Base-by-base conservation (phyloP, 2,113 vertebrate genomes). In the Heterotis niloticus region DNA sequence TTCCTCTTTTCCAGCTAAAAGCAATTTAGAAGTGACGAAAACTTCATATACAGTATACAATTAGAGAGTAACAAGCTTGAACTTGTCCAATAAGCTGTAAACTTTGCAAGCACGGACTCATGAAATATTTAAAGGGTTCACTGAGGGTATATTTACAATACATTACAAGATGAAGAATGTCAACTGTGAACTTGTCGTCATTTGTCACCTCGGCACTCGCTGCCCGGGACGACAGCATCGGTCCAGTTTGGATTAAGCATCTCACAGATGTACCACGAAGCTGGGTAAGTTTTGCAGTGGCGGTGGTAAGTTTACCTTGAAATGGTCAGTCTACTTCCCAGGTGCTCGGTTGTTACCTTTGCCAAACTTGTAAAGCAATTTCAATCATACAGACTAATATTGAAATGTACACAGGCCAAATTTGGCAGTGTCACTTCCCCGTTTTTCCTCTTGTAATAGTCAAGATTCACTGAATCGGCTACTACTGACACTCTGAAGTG, bases 1-100 rank as follows among this genome's bases (percentile, higher is more conserved):
- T 74, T 57, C n/a, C n/a, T 34, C 29, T 11, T 54, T 57, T 16
- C 57, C 71, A 57, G 56, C 57, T 54, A 74, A 54, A 57, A 26
- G 71, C 17, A n/a, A 74, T 59, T 56, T 74, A 74, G 26, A n/a
- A 57, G 54, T 57, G n/a, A 57, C 23, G 52, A 57, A 5, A 23
- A 74, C 71, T 74, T 59, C 24, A 64, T 34, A 75, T n/a, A n/a
- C n/a, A n/a, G 34, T 44, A 44, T 76, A 65, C 64, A 34, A 52
- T 52, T 76, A 23, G n/a, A 65, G 52, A 54, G 20, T 65, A 23
- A 76, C 75, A 64, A 65, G 75, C 13, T 24, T 29, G 13, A 62
- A 24, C 62, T 76, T 64, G 75, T 16, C 75, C 62, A 76, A 76
- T 23, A 52, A 76, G 9, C 18, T 24, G 18, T 29, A 28, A 75